A percentile compares a stretch with the other conserved stretches of the same genome.
Conservation (phyloP, 2,113 vertebrate genomes). For the Pardalotus punctatus region DNA sequence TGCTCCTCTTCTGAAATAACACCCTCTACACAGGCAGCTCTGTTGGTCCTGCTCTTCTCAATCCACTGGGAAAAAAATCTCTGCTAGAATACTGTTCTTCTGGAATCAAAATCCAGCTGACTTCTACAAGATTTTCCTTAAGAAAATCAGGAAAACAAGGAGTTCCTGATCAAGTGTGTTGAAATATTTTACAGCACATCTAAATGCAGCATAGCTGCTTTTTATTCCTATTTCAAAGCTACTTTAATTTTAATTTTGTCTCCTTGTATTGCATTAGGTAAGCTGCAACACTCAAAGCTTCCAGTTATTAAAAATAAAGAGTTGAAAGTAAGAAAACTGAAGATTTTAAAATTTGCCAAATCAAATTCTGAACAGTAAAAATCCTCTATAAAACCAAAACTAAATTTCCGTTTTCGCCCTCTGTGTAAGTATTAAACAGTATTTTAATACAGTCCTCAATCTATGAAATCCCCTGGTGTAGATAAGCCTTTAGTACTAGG, state of each 20-base stretch:
- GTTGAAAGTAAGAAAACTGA: neutral
- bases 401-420: neutral
- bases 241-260: neutral
- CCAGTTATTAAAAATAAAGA: neutral
- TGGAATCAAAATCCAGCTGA: neutral
- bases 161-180: neutral
- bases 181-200: neutral
- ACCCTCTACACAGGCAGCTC: neutral
- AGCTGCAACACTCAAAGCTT: neutral
- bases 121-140: neutral
- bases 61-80: neutral
- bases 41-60: neutral
- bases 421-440: neutral
- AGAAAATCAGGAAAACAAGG: neutral
- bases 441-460: neutral
- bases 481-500: neutral
- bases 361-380: neutral
- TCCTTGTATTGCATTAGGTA: neutral
- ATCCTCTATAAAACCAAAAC: neutral
- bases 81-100: neutral
- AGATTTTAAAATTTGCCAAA: neutral
- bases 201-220: neutral
- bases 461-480: neutral
- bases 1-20: constrained; percentile 18
- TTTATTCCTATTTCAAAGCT: neutral